These are phyloP conservation scores for Clarias macrocephalus DNA, from an alignment of 2,113 vertebrate genomes.

Conservation along the genomic window DNA sequence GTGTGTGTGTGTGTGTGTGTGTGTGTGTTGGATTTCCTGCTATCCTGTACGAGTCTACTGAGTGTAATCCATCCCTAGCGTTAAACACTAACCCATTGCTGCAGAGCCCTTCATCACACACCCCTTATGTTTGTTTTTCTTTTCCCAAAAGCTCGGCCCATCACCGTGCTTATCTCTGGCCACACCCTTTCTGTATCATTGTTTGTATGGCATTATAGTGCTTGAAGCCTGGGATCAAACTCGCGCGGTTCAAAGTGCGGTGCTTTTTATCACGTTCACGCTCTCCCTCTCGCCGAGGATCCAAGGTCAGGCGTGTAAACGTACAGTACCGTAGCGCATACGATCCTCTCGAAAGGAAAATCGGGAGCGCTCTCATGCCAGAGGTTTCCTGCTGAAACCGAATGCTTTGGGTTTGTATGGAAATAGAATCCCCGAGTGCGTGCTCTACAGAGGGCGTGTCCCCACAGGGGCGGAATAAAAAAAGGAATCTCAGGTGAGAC, in stretches of 20 bases:
- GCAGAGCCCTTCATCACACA: not conserved
- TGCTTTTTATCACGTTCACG: not conserved
- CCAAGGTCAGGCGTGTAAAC: not conserved
- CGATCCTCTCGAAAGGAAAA: too few species aligned
- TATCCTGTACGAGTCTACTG: not conserved
- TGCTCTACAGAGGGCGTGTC: not conserved
- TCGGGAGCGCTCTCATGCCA: not conserved
- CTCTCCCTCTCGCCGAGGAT: not conserved
- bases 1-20: too few species aligned
- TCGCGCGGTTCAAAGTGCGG: not conserved
- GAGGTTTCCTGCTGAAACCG: not conserved
- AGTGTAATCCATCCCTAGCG: not conserved
- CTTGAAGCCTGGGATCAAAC: too few species aligned
- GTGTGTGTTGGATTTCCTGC: not conserved
- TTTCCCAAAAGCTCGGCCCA: not conserved
- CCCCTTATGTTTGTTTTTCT: not conserved
- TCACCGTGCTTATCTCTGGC: not conserved
- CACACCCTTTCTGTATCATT: not conserved
- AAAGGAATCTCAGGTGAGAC: constrained; percentile 21
- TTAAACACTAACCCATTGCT: not conserved
- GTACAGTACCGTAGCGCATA: not conserved
- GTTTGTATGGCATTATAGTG: not conserved
- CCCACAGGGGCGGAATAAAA: not conserved
- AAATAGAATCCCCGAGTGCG: not conserved
- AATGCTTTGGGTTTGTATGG: not conserved